Base-by-base conservation (phyloP, 1,140 invertebrate genomes). In the Antheraea pernyi region DNA sequence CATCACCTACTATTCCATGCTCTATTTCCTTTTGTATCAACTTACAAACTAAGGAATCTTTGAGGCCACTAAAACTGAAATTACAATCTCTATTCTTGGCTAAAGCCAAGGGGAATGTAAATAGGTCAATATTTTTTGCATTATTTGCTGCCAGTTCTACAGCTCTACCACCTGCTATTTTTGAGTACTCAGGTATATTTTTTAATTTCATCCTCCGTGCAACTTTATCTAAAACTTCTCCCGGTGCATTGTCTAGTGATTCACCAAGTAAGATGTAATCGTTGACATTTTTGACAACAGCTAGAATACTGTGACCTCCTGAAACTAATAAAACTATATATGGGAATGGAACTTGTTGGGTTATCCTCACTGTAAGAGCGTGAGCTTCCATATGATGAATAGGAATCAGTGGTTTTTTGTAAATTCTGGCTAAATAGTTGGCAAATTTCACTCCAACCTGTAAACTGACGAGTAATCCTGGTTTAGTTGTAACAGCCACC, bases 321-420 rank as follows among this genome's bases (percentile, higher is more conserved):
- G 98, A 99, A 71, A 98, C 95, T 4, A 99, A 91, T 10, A 99
- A 88, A 22, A 97, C 96, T 61, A 99, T 89, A 93, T 97, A 99
- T 62, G 99, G 99, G 94, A 98, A 99, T 65, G 95, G 88, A 61
- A 99, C 93, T 67, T 74, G 69, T 69, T 89, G 68, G 78, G 92
- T 91, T 79, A 99, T 96, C 84, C 98, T 93, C 16, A 94, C 95
- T 19, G 96, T 98, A 67, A 99, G 89, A n/a, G 98, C 98, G 94
- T 99, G 99, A 9, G 98, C 98, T 94, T 99, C 96, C 98, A 99
- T 99, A 78, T 99, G 99, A 94, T 99, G 98, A 78, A 99, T 97
- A 0, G 98, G 98, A 84, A 99, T 98, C 74, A 99, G 93, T 7
- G 98, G 97, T 89, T 98, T 98, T 0, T 95, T 94, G 75, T 94